Conservation (phyloP, 1,140 invertebrate genomes). For the Berghia stephanieae region DNA sequence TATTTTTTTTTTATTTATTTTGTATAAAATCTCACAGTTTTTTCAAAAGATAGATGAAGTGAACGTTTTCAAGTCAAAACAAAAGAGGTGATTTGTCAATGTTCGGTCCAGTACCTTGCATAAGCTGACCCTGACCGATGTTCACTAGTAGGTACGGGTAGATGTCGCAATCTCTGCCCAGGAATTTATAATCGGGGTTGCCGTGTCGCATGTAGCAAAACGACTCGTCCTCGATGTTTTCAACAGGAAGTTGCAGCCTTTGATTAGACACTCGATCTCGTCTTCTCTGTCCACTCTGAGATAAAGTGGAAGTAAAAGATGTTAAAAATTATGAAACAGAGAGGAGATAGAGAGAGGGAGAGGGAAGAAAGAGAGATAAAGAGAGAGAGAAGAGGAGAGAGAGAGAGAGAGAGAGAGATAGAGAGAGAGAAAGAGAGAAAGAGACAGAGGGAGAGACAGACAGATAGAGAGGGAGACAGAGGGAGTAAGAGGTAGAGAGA, state of each 20-base stretch:
- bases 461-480: too few relatives aligned
- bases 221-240: constrained; percentile 81
- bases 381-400: background rate
- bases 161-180: constrained; percentile 73
- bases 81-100: background rate
- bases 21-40: too few relatives aligned
- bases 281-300: constrained; percentile 79
- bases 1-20: too few relatives aligned
- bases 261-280: constrained; percentile 79
- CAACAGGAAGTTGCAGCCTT: constrained; percentile 76
- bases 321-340: too few relatives aligned
- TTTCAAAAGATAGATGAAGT: background rate
- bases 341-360: too few relatives aligned
- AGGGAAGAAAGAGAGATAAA: too few relatives aligned
- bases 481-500: too few relatives aligned
- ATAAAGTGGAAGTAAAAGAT: too few relatives aligned
- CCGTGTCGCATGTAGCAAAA: constrained; percentile 76
- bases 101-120: constrained; percentile 71
- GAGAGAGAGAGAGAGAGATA: too few relatives aligned
- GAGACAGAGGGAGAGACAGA: too few relatives aligned
- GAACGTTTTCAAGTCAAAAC: background rate
- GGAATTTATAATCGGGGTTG: constrained; percentile 77
- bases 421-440: too few relatives aligned
- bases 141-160: constrained; percentile 83
- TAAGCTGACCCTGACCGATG: constrained; percentile 83